phyloP scores from a whole-genome alignment of 2,888 invertebrate genomes.

The Brassicogethes aeneus region DNA sequence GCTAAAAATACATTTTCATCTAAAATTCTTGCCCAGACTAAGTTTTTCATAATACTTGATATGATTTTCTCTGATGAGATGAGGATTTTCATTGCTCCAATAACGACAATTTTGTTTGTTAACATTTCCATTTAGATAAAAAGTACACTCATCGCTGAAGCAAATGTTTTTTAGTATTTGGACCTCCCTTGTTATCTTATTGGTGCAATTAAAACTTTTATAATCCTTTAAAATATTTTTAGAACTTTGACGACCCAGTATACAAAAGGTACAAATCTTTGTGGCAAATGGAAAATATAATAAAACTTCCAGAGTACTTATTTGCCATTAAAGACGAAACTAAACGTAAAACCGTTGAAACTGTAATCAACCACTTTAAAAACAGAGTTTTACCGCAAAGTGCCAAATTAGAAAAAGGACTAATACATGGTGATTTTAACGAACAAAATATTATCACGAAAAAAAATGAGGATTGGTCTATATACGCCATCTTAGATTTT shows the following conservation, averaged over 20 bases:
- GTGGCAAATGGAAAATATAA: conserved; percentile 68
- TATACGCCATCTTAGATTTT: conserved; percentile 75
- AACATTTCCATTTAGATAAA: too few species aligned
- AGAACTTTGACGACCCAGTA: conserved; percentile 66
- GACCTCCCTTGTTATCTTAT: too few species aligned
- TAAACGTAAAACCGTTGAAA: conserved; percentile 49
- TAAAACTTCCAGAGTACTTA: conserved; percentile 60
- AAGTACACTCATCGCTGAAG: too few species aligned
- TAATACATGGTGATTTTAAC: conserved; percentile 87
- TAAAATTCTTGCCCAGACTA: too few species aligned
- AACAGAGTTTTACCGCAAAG: conserved; percentile 51
- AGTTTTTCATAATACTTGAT: too few species aligned
- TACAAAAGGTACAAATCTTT: conserved; percentile 56
- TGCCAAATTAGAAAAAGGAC: conserved; percentile 53
- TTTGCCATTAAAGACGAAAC: conserved; percentile 57
- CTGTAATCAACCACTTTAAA: conserved; percentile 56
- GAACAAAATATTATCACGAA: conserved; percentile 71
- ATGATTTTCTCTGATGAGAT: too few species aligned
- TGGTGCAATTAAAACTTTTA: too few species aligned
- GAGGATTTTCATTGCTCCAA: too few species aligned
- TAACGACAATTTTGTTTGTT: too few species aligned
- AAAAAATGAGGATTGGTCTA: conserved; percentile 38
- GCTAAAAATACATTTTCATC: too few species aligned
- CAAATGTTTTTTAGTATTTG: too few species aligned
- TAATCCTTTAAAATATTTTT: conserved; percentile 15